Conservation (phyloP, 2,797 vertebrate species). For the Bufotes viridis region DNA sequence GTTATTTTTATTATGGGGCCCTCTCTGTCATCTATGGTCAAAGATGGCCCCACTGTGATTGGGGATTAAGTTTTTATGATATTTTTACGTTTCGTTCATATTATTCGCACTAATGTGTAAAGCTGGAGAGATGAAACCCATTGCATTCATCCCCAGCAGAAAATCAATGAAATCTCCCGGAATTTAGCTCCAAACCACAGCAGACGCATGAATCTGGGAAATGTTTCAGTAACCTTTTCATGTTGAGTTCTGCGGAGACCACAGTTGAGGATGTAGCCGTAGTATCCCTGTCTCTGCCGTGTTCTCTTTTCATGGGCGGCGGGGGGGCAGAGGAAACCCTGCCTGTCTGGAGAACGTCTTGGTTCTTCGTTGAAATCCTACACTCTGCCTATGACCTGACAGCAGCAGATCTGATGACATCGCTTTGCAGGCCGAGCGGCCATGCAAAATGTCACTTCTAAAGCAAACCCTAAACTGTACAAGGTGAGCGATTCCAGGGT, state of each 20-base stretch:
- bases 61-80: neutral
- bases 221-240: conserved; percentile 44
- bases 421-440: neutral
- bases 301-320: neutral
- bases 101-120: neutral
- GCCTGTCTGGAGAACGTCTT: conserved; percentile 49
- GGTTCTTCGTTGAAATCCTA: conserved; percentile 45
- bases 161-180: neutral
- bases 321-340: conserved; percentile 49
- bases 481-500: neutral
- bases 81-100: neutral
- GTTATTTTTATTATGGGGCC: too few species aligned
- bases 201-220: conserved; percentile 38
- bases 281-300: conserved; percentile 28
- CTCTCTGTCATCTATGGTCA: too few species aligned
- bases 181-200: conserved; percentile 46
- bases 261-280: conserved; percentile 35
- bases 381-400: conserved; percentile 35
- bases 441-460: conserved; percentile 1
- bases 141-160: neutral
- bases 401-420: conserved; percentile 22
- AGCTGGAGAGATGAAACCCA: neutral
- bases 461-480: neutral
- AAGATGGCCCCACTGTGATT: too few species aligned
- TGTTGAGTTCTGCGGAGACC: conserved; percentile 18